These are phyloP conservation scores for Mormyrus lacerda DNA, from an alignment of 2,113 vertebrate genomes.

Conservation along the genomic window DNA sequence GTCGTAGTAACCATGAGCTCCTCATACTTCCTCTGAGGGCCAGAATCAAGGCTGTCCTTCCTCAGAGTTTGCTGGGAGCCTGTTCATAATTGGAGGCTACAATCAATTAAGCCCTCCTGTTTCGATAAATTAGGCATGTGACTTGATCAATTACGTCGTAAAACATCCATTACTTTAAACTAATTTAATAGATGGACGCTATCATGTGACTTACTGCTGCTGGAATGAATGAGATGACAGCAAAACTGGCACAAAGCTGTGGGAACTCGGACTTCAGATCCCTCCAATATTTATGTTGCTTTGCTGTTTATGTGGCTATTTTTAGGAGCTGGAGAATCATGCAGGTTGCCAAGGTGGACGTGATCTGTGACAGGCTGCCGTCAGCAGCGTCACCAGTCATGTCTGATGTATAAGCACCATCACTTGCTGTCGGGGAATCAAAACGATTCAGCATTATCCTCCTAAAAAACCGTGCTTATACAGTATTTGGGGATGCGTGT, in stretches of 20 bases:
- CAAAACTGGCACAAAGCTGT: neutral
- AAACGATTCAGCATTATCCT: neutral
- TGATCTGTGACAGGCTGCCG: neutral
- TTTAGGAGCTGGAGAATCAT: neutral
- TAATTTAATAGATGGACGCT: conserved; percentile 21
- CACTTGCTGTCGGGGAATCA: neutral
- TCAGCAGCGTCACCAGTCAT: neutral
- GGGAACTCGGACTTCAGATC: neutral
- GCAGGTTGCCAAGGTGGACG: neutral
- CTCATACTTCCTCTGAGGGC: neutral
- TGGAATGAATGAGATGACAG: conserved; percentile 4
- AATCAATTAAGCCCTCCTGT: conserved; percentile 34
- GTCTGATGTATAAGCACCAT: neutral
- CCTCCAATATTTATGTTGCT: neutral
- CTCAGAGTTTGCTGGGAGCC: neutral
- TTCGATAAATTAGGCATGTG: conserved; percentile 30
- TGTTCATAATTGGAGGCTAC: conserved; percentile 13
- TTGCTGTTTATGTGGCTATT: neutral
- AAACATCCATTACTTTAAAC: conserved; percentile 28
- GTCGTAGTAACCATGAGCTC: neutral
- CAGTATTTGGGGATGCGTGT: neutral
- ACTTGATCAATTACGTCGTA: conserved; percentile 33
- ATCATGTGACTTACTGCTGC: conserved; percentile 18
- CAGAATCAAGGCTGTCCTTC: neutral
- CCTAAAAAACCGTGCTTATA: neutral